These are phyloP conservation scores for Tetranychus cinnabarinus DNA, from an alignment of 1,140 invertebrate species.

Conservation along the genomic window DNA sequence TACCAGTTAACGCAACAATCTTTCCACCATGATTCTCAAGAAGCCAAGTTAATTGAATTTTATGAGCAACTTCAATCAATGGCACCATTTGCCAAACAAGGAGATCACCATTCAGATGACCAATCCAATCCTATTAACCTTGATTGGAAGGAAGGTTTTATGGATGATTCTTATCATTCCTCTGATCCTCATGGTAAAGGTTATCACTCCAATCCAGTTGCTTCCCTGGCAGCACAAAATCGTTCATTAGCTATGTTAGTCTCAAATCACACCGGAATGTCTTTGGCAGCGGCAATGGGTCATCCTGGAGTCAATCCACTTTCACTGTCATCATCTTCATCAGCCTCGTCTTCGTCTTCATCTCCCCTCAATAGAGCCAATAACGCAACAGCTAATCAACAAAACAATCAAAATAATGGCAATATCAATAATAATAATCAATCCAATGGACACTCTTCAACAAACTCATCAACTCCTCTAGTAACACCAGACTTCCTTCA, in stretches of 20 bases:
- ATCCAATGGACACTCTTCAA: neutral
- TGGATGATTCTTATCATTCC: neutral
- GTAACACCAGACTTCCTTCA: neutral
- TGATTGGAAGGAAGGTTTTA: conserved; percentile 1
- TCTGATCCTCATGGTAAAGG: neutral
- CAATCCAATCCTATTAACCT: neutral
- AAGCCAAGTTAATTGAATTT: neutral
- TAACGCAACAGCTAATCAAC: neutral
- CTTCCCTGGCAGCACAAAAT: neutral
- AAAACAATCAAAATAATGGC: neutral
- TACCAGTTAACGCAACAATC: neutral
- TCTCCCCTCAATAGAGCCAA: neutral
- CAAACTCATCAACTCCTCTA: neutral
- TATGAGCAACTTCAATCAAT: neutral
- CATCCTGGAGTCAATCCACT: neutral
- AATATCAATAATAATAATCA: neutral
- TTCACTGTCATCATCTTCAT: too few relatives aligned
- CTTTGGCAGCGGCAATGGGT: neutral
- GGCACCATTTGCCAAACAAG: neutral
- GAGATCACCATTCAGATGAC: neutral
- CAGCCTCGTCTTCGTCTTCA: neutral
- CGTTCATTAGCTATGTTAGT: neutral
- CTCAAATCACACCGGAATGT: neutral
- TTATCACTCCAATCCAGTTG: neutral
- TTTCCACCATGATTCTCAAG: neutral